A percentile compares a stretch with the other conserved stretches of the same genome.
Evolutionary conservation across 2,888 invertebrate genomes (phyloP).

Genomic region (Theodoxus fluviatilis): DNA sequence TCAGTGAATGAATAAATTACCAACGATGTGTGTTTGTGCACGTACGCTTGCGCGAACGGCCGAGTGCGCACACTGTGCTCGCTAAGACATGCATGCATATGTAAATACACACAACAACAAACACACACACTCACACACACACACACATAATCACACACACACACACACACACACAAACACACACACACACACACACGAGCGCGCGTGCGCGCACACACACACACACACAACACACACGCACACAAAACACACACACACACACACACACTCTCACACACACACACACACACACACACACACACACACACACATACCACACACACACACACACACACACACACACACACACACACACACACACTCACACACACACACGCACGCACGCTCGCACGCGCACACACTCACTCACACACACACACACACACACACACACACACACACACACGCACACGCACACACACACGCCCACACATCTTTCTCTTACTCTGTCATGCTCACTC

Average conservation of each 20-base stretch:
- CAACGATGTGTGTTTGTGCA: background rate
- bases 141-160: background rate
- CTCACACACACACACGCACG: conserved; percentile 1
- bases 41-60: background rate
- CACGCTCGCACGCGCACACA: background rate
- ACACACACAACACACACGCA: conserved; percentile 13
- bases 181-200: conserved; percentile 17
- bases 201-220: conserved; percentile 15
- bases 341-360: conserved; percentile 4
- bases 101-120: background rate
- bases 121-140: background rate
- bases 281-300: background rate
- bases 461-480: background rate
- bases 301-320: conserved; percentile 12
- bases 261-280: background rate
- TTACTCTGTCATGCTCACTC: background rate
- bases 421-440: conserved; percentile 23
- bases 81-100: background rate
- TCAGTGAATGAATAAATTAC: too few species aligned
- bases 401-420: conserved; percentile 11
- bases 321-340: conserved; percentile 1
- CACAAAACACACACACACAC: background rate
- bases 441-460: background rate
- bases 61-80: background rate
- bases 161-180: conserved; percentile 9